These are phyloP conservation scores for Dipodomys merriami DNA, from an alignment of 2,113 vertebrate species.

Conservation along the genomic window DNA sequence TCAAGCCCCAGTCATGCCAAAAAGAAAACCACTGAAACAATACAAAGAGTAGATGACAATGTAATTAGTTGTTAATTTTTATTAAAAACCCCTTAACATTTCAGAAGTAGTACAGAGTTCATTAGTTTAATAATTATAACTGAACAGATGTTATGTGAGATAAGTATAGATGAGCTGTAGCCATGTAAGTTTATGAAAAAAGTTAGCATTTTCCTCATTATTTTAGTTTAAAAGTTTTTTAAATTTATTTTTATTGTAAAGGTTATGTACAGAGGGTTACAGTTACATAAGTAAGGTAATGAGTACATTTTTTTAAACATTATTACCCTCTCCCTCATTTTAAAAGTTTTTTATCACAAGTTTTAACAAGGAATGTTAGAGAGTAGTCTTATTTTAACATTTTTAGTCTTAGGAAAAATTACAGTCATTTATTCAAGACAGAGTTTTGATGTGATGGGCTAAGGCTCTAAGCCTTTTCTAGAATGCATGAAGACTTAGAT, in stretches of 20 bases:
- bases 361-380: neutral
- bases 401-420: neutral
- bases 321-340: too few species aligned
- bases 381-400: neutral
- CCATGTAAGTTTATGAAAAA: neutral
- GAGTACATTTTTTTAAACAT: too few species aligned
- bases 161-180: neutral
- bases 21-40: neutral
- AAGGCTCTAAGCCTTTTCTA: too few species aligned
- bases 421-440: neutral
- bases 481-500: too few species aligned
- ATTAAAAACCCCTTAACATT: neutral
- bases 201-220: neutral
- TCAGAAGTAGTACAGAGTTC: constrained; percentile 5
- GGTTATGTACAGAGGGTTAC: too few species aligned
- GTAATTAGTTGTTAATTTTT: constrained; percentile 24
- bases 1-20: too few species aligned
- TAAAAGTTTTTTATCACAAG: neutral
- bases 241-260: too few species aligned
- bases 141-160: neutral
- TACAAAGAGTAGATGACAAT: neutral
- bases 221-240: neutral
- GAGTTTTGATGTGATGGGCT: neutral
- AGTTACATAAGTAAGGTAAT: too few species aligned
- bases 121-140: constrained; percentile 13